phyloP scores from a whole-genome alignment of 2,113 vertebrate species.

The Phalacrocorax brasilianus region DNA sequence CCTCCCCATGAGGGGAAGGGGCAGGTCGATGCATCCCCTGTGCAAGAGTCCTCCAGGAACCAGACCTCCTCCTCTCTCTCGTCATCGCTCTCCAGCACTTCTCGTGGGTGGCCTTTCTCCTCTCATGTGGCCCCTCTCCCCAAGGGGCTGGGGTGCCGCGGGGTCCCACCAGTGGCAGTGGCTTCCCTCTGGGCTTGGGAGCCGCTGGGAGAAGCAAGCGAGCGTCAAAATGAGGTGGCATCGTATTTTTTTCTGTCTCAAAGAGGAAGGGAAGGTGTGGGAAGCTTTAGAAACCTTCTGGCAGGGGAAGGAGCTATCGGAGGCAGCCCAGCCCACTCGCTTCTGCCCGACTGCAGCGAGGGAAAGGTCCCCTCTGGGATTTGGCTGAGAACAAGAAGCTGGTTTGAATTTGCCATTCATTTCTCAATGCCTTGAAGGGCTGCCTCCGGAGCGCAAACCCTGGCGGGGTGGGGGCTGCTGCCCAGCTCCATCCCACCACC shows the following conservation, averaged over 20 bases:
- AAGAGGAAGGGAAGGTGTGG: constrained; percentile 60
- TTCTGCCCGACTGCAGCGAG: constrained; percentile 31
- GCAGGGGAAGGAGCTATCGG: constrained; percentile 35
- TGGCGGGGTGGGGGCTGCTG: neutral
- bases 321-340: constrained; percentile 52
- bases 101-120: neutral
- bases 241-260: constrained; percentile 30
- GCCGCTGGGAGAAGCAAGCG: neutral
- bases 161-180: constrained; percentile 6
- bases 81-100: neutral
- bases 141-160: neutral
- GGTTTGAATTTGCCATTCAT: constrained; percentile 21
- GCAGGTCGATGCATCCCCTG: neutral
- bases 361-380: constrained; percentile 42
- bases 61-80: neutral
- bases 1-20: neutral
- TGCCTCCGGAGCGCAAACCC: neutral
- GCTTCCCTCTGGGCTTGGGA: neutral
- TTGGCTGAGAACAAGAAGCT: constrained; percentile 27
- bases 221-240: constrained; percentile 2
- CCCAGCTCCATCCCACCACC: neutral
- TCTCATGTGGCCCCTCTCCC: constrained; percentile 10
- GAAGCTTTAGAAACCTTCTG: constrained; percentile 56
- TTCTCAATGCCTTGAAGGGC: neutral
- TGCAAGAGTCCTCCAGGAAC: neutral